phyloP scores from a whole-genome alignment of 1,140 invertebrate genomes.

The Drosophila murphyi region DNA sequence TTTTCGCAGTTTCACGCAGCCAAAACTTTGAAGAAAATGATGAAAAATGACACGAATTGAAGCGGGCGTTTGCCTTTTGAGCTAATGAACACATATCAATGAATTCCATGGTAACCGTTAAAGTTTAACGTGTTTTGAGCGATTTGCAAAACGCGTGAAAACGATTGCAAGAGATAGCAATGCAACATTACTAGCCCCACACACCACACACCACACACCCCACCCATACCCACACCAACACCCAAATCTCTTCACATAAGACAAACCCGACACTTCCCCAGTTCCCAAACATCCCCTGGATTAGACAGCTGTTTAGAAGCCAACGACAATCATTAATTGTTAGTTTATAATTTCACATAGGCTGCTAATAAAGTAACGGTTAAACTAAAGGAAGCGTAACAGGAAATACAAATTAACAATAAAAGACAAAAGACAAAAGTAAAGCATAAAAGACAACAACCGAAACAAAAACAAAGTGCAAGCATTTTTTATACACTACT shows the following conservation, averaged over 20 bases:
- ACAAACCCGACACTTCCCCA: too few species aligned
- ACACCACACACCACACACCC: neutral
- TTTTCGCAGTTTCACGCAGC: constrained; percentile 60
- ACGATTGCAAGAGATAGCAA: constrained; percentile 28
- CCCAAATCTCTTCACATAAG: neutral
- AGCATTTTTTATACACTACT: constrained; percentile 26
- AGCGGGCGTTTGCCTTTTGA: constrained; percentile 59
- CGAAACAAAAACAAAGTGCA: constrained; percentile 22
- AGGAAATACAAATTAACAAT: neutral
- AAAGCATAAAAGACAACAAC: constrained; percentile 18
- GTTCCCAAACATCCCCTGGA: neutral
- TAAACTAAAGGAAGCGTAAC: constrained; percentile 10
- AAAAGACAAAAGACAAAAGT: constrained; percentile 30
- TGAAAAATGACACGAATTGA: constrained; percentile 4
- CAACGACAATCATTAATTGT: constrained; percentile 17
- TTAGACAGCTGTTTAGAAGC: neutral
- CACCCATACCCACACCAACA: neutral
- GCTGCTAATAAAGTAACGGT: constrained; percentile 1
- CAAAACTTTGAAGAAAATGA: constrained; percentile 35
- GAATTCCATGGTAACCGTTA: constrained; percentile 58
- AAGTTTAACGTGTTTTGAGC: constrained; percentile 44
- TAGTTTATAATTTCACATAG: constrained; percentile 11
- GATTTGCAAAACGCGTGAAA: constrained; percentile 47
- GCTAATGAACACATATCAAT: constrained; percentile 76
- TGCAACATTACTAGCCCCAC: constrained; percentile 21